Conservation (phyloP, 2,113 vertebrate genomes). For the Python bivittatus region DNA sequence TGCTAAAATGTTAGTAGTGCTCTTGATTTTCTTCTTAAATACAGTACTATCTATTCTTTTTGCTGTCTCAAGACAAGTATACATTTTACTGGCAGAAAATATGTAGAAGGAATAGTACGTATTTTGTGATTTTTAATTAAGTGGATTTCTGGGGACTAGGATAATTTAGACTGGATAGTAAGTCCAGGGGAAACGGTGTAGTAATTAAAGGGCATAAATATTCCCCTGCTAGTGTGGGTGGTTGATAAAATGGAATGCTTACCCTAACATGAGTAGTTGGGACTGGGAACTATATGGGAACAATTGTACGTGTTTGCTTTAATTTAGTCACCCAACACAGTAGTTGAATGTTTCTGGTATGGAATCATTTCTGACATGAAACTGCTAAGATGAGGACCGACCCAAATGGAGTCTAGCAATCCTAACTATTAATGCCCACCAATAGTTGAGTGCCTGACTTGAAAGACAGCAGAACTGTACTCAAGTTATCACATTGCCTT, state of each 20-base stretch:
- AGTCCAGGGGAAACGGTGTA: neutral
- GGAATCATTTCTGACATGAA: neutral
- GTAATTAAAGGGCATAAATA: neutral
- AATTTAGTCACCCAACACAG: neutral
- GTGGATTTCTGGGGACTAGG: neutral
- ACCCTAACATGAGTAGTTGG: neutral
- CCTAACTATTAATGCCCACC: too few species aligned
- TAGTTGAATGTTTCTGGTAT: neutral
- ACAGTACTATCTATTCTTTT: constrained; percentile 40
- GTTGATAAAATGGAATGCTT: neutral
- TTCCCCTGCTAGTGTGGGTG: neutral
- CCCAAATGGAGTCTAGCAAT: neutral
- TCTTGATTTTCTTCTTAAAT: constrained; percentile 49
- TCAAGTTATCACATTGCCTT: neutral
- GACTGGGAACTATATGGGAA: neutral
- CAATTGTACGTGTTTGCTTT: neutral
- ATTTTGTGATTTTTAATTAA: constrained; percentile 37
- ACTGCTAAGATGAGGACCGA: neutral
- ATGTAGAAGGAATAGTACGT: constrained; percentile 11
- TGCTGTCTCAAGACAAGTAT: constrained; percentile 40
- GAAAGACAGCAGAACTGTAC: neutral
- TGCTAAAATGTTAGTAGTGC: constrained; percentile 23
- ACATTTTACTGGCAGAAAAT: constrained; percentile 43
- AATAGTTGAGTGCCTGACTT: neutral
- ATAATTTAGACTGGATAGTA: neutral